A percentile compares a stretch with the other conserved stretches of the same genome.
phyloP scores from a whole-genome alignment of 2,888 invertebrate genomes.

The Dusona sp. region DNA sequence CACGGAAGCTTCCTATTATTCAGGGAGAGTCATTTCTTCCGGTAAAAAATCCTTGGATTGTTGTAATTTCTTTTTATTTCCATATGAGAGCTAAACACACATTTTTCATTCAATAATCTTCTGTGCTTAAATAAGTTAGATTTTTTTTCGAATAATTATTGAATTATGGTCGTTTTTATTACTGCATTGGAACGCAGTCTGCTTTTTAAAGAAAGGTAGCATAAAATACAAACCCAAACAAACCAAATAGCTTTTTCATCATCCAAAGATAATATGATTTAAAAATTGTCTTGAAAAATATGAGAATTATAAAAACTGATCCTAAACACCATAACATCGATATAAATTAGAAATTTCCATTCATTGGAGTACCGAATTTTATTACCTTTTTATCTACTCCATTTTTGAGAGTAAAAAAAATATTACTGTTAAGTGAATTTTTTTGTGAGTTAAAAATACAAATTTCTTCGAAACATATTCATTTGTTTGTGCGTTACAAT shows the following conservation, averaged over 20 bases:
- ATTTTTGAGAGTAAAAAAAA: not conserved
- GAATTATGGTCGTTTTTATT: too few relatives aligned
- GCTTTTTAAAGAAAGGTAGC: too few relatives aligned
- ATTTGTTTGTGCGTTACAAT: too few relatives aligned
- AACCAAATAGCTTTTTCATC: not conserved
- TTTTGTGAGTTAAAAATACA: not conserved
- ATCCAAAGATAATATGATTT: not conserved
- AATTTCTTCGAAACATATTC: not conserved
- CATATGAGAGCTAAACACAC: not conserved
- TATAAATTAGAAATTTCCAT: not conserved
- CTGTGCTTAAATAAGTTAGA: not conserved
- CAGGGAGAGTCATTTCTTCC: slow-evolving; percentile 71
- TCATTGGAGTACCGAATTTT: not conserved
- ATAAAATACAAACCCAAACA: too few relatives aligned
- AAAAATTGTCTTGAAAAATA: too few relatives aligned
- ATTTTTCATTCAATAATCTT: not conserved
- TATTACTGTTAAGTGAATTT: not conserved
- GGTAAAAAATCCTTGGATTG: slow-evolving; percentile 71
- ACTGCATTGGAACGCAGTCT: too few relatives aligned
- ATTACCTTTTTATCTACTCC: not conserved
- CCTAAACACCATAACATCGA: not conserved
- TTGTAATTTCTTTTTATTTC: not conserved
- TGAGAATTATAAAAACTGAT: not conserved
- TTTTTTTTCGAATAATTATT: too few relatives aligned
- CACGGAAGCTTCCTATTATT: slow-evolving; percentile 70